Conservation (phyloP, 2,797 vertebrate species). For the Rhinophrynus dorsalis region DNA sequence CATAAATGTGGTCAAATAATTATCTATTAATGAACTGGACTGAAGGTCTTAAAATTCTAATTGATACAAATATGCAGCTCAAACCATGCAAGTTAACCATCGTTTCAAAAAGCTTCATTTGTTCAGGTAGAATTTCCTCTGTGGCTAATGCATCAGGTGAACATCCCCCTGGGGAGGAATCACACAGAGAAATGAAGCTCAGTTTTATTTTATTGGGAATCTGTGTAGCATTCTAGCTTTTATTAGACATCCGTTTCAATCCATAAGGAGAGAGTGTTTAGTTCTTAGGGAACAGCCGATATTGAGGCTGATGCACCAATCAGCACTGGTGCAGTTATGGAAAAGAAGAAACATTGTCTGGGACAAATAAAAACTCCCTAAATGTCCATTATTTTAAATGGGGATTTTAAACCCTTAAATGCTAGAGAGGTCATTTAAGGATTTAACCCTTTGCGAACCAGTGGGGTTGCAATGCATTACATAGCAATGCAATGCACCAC, state of each 20-base stretch:
- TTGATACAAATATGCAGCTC: not conserved
- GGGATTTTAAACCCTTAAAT: too few species aligned
- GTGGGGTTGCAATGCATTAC: too few species aligned
- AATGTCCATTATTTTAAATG: too few species aligned
- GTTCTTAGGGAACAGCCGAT: too few species aligned
- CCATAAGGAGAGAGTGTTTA: not conserved
- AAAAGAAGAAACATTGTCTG: too few species aligned
- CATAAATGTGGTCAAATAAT: slow-evolving; percentile 15
- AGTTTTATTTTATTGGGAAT: slow-evolving; percentile 2
- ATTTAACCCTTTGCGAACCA: too few species aligned
- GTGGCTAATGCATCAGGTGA: not conserved
- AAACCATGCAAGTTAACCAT: not conserved
- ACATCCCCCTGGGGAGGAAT: not conserved
- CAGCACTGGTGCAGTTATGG: too few species aligned
- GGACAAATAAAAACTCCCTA: too few species aligned
- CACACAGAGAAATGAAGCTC: not conserved
- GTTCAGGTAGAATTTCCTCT: not conserved
- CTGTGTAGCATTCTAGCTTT: not conserved
- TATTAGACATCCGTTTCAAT: not conserved
- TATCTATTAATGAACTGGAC: slow-evolving; percentile 5
- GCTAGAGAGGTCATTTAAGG: too few species aligned
- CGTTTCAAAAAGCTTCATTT: not conserved
- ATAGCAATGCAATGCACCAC: too few species aligned
- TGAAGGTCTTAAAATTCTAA: not conserved
- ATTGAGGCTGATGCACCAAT: too few species aligned